Conservation (phyloP, 2,113 vertebrate species). For the Sporophila hypoxantha region DNA sequence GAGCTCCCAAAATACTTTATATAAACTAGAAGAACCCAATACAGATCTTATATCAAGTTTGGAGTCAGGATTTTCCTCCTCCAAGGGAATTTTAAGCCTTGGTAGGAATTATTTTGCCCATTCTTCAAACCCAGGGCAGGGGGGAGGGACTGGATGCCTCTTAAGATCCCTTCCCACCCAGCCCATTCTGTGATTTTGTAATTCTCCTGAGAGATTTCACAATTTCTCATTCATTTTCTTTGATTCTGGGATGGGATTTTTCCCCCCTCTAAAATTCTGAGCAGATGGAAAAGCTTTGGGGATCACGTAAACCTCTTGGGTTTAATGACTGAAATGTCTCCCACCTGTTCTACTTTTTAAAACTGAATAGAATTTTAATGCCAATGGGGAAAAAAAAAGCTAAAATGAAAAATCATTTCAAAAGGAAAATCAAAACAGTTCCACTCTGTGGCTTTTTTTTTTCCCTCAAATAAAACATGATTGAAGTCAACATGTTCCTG, state of each 20-base stretch:
- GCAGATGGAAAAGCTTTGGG: not conserved
- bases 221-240: not conserved
- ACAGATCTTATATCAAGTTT: not conserved
- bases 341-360: not conserved
- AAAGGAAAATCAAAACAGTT: conserved; percentile 38
- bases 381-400: not conserved
- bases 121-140: not conserved
- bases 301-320: not conserved
- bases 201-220: not conserved
- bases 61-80: not conserved
- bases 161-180: not conserved
- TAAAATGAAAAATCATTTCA: conserved; percentile 2
- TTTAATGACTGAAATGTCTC: not conserved
- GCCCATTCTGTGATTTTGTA: not conserved
- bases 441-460: not conserved
- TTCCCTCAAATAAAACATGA: not conserved
- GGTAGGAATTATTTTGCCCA: not conserved
- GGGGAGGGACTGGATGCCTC: too few relatives aligned
- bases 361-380: not conserved
- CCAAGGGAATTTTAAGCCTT: not conserved
- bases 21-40: not conserved
- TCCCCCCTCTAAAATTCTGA: not conserved
- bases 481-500: conserved; percentile 1
- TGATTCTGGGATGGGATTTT: not conserved
- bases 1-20: not conserved